Conservation (phyloP, 1,140 invertebrate genomes). For the Lysiphlebus fabarum region DNA sequence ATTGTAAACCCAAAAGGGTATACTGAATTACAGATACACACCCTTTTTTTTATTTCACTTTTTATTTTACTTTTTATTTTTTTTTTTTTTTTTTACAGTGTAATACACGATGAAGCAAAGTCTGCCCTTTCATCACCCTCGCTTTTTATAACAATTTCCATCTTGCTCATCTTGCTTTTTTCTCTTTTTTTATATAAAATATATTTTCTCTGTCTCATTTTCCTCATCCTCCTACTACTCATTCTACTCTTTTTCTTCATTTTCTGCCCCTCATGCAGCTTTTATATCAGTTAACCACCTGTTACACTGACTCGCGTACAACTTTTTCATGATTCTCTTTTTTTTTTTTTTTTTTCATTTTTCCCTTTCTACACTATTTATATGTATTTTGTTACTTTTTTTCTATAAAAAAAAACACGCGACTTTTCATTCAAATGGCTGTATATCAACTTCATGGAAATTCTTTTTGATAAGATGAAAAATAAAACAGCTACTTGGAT, state of each 20-base stretch:
- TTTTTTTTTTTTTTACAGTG: too few species aligned
- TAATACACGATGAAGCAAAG: too few species aligned
- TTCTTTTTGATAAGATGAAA: too few species aligned
- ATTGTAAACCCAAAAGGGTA: conserved; percentile 7
- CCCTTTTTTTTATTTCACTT: conserved; percentile 5
- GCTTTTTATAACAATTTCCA: too few species aligned
- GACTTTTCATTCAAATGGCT: too few species aligned
- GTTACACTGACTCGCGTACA: conserved; percentile 43
- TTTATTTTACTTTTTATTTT: too few species aligned
- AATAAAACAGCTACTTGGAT: too few species aligned
- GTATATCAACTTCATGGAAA: too few species aligned
- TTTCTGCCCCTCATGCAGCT: conserved; percentile 23
- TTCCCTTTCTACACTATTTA: conserved; percentile 36
- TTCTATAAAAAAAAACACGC: too few species aligned
- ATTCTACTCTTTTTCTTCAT: conserved; percentile 2
- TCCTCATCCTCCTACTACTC: conserved; percentile 19
- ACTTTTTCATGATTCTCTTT: conserved; percentile 30
- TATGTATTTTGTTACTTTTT: too few species aligned
- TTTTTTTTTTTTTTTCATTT: conserved; percentile 45
- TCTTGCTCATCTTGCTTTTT: background rate
- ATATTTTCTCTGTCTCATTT: conserved; percentile 8
- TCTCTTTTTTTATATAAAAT: background rate
- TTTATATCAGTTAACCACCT: conserved; percentile 52
- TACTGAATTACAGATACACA: conserved; percentile 12
- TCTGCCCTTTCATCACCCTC: too few species aligned